Percentiles rank a stretch among this genome's conserved stretches.
phyloP scores from a whole-genome alignment of 2,113 vertebrate genomes.

The Merops nubicus region DNA sequence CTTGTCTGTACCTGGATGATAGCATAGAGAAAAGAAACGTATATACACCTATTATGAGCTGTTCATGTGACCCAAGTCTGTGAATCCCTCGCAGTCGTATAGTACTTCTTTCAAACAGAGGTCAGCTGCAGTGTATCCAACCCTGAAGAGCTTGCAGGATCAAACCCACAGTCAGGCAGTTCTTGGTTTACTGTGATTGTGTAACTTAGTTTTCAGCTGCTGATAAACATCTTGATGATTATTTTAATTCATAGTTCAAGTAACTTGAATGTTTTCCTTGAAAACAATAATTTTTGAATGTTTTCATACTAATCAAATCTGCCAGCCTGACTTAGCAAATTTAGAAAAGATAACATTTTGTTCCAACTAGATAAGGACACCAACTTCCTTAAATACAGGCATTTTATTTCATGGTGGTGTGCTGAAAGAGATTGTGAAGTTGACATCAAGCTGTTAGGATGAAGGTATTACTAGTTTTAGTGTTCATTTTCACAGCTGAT shows the following conservation, averaged over 20 bases:
- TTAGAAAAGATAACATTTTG: neutral
- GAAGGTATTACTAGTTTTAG: neutral
- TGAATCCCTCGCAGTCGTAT: neutral
- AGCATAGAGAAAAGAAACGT: neutral
- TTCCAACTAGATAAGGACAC: constrained; percentile 8
- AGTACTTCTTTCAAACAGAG: neutral
- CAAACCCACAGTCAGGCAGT: neutral
- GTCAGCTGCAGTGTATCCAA: neutral
- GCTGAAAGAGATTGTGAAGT: neutral
- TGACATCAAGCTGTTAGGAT: neutral
- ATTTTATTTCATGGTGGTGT: neutral
- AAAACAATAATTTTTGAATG: no score
- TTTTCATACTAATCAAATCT: neutral
- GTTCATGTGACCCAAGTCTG: neutral
- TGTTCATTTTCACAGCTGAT: neutral
- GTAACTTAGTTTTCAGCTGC: no score
- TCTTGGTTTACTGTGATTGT: neutral
- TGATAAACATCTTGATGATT: constrained; percentile 39
- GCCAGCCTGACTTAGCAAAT: neutral
- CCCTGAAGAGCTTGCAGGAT: neutral
- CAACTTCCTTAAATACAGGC: neutral
- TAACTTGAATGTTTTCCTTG: constrained; percentile 1
- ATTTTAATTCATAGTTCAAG: constrained; percentile 21
- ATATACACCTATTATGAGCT: neutral
- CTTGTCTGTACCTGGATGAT: neutral